These are phyloP conservation scores for Etheostoma cragini DNA, from an alignment of 2,113 vertebrate species.

Conservation along the genomic window DNA sequence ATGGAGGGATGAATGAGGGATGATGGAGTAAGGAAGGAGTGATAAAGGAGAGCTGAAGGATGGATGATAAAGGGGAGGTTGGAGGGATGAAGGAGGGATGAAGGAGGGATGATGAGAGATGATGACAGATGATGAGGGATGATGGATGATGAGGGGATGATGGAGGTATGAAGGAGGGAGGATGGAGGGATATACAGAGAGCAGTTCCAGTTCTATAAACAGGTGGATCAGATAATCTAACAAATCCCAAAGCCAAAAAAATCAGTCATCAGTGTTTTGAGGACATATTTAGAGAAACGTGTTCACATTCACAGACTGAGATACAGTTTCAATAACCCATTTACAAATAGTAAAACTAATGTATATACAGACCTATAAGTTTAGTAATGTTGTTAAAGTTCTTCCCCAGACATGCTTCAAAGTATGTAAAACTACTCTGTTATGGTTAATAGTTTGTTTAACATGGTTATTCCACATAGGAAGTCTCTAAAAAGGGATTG, in stretches of 20 bases:
- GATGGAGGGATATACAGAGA: not conserved
- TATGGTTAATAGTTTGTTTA: too few relatives aligned
- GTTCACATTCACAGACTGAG: too few relatives aligned
- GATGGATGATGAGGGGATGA: not conserved
- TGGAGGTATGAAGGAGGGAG: not conserved
- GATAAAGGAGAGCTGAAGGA: not conserved
- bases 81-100: not conserved
- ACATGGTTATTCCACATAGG: too few relatives aligned
- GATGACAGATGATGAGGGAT: not conserved
- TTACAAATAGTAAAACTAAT: too few relatives aligned
- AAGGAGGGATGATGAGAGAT: not conserved
- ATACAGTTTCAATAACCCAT: too few relatives aligned
- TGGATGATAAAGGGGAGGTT: not conserved
- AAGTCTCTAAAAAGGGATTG: too few relatives aligned
- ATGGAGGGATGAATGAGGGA: not conserved
- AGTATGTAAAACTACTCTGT: too few relatives aligned
- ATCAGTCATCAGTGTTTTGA: too few relatives aligned
- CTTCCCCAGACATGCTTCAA: too few relatives aligned
- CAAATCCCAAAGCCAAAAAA: not conserved
- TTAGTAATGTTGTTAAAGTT: too few relatives aligned
- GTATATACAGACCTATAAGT: too few relatives aligned
- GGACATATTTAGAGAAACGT: too few relatives aligned
- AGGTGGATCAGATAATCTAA: not conserved
- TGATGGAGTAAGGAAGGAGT: not conserved
- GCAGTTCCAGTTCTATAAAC: conserved; percentile 31